Percentiles rank a stretch among this genome's conserved stretches.
phyloP scores from a whole-genome alignment of 2,888 invertebrate genomes.

The Papilio demoleus region DNA sequence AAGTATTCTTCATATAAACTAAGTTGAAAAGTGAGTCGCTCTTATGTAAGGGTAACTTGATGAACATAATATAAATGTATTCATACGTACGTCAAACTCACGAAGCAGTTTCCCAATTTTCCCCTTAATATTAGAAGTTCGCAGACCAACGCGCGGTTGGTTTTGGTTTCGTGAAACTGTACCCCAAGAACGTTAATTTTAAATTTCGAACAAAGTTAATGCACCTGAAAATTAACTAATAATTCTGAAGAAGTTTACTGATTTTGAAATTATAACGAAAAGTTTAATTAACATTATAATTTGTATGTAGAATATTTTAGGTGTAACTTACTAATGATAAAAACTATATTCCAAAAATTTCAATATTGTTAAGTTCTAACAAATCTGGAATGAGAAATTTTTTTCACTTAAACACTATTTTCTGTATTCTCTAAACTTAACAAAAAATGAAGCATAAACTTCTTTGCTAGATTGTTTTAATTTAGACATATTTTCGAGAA shows the following conservation, averaged over 20 bases:
- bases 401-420: too few species aligned
- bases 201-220: background rate
- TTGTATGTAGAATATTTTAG: too few species aligned
- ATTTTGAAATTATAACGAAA: background rate
- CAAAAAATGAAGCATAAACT: background rate
- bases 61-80: background rate
- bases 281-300: background rate
- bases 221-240: conserved; percentile 1
- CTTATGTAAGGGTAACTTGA: background rate
- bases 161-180: conserved; percentile 1
- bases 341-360: too few species aligned
- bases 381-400: too few species aligned
- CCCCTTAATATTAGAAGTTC: background rate
- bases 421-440: too few species aligned
- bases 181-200: conserved; percentile 3
- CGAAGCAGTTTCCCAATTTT: background rate
- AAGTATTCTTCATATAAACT: background rate
- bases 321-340: too few species aligned
- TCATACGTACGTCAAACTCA: background rate
- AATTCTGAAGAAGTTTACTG: background rate
- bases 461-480: background rate
- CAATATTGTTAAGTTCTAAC: too few species aligned
- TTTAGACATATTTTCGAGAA: background rate
- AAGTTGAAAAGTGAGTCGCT: background rate
- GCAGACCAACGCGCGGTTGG: background rate